Evolutionary conservation across 2,797 vertebrate species (phyloP).

Genomic region (Bryconaethiops microstoma): DNA sequence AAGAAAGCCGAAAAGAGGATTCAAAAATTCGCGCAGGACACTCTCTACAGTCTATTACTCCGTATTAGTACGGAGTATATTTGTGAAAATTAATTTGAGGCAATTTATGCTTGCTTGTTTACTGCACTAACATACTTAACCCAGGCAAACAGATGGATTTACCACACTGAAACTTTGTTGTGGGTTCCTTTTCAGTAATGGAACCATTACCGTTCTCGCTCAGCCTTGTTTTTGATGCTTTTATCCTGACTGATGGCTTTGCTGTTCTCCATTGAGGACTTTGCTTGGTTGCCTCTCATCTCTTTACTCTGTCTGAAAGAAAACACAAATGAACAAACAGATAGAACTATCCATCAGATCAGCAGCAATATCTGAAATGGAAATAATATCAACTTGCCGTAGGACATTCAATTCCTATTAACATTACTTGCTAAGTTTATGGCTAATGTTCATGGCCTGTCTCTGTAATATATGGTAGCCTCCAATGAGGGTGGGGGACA

Average conservation of each 20-base stretch:
- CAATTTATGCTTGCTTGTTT: neutral
- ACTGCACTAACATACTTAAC: neutral
- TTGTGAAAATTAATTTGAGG: neutral
- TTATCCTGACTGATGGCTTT: slow-evolving; percentile 91
- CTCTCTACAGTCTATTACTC: neutral
- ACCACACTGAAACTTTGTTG: neutral
- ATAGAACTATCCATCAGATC: slow-evolving; percentile 32
- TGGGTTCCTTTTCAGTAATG: neutral
- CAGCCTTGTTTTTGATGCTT: slow-evolving; percentile 90
- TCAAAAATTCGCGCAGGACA: neutral
- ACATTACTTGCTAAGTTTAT: slow-evolving; percentile 35
- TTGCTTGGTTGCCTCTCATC: slow-evolving; percentile 88
- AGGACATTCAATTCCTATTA: slow-evolving; percentile 44
- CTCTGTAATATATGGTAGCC: slow-evolving; percentile 10
- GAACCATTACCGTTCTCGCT: slow-evolving; percentile 81
- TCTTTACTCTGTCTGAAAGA: slow-evolving; percentile 84
- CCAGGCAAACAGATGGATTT: neutral
- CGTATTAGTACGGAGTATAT: neutral
- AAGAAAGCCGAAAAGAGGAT: neutral
- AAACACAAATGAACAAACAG: slow-evolving; percentile 27
- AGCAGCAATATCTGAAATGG: slow-evolving; percentile 36
- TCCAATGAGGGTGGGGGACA: neutral
- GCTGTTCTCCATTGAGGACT: slow-evolving; percentile 89
- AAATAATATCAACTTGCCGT: slow-evolving; percentile 32
- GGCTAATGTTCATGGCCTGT: slow-evolving; percentile 36